These are phyloP conservation scores for Bovichtus variegatus DNA, from an alignment of 2,797 vertebrate genomes.

Conservation along the genomic window DNA sequence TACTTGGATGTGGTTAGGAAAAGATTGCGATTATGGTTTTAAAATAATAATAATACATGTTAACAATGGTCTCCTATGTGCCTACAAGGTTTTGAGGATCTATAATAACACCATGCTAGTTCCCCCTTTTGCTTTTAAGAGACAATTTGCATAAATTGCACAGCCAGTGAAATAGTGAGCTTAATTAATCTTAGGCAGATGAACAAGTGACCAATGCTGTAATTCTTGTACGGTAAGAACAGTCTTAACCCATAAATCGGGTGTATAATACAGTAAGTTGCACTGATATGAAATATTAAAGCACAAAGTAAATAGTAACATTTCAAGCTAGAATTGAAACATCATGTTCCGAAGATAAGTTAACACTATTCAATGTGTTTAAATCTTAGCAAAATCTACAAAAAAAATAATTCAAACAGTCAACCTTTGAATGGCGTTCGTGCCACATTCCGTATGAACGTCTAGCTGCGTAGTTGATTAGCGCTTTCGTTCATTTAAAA, in stretches of 20 bases:
- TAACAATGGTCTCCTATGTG: no score
- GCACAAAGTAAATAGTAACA: not conserved
- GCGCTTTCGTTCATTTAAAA: not conserved
- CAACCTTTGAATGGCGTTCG: not conserved
- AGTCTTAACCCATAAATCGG: no score
- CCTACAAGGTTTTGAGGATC: no score
- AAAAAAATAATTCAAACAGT: not conserved
- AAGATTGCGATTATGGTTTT: not conserved
- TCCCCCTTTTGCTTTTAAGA: no score
- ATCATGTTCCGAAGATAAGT: not conserved
- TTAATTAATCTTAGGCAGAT: no score
- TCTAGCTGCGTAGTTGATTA: not conserved
- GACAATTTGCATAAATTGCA: no score
- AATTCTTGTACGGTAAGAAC: no score
- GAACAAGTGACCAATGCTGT: no score
- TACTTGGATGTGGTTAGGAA: not conserved
- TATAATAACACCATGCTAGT: no score
- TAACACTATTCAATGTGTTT: not conserved
- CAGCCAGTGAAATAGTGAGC: no score
- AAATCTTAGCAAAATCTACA: not conserved
- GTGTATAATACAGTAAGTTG: not conserved
- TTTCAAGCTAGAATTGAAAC: not conserved
- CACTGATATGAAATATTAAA: not conserved
- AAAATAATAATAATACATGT: no score
- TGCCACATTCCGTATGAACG: not conserved